Evolutionary conservation across 2,888 invertebrate species (phyloP), one percentile per base, ranked within the genome.

Genomic region (Leucoma salicis): DNA sequence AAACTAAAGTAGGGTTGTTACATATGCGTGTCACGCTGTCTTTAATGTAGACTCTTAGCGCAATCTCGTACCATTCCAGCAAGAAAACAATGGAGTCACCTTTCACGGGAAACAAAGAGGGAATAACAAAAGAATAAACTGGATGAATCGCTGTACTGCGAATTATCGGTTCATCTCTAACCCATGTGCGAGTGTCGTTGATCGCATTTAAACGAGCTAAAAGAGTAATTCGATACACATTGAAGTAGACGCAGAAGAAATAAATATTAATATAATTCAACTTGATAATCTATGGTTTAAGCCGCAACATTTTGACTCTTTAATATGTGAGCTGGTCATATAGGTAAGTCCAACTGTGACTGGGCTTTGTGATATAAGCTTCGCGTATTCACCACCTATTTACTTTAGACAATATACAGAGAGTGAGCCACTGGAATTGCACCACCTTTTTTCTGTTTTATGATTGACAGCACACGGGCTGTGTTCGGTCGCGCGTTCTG

Each of bases 381-480:
- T 69, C 60, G 65, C 68, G 60, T 25, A 10, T n/a, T 69, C 61
- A 54, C 54, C 63, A 46, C 46, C 62, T 56, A 58, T n/a, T n/a
- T n/a, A n/a, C n/a, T n/a, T n/a, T n/a, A n/a, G n/a, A n/a, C n/a
- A n/a, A n/a, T 82, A 81, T 81, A 81, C 68, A 79, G 70, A 63
- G 75, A 75, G 77, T 77, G 78, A 79, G 76, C 77, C 76, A 63
- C 62, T 77, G 73, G 80, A 75, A 79, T 82, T 83, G 77, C 63
- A 72, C 60, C 68, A 65, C 67, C 63, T 76, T 79, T 81, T 82
- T 82, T 78, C 73, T 73, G 76, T 82, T 88, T 86, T 87, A 87
- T 89, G 86, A 89, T 87, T 87, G 86, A 86, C 86, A 85, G 82
- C 82, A 84, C 87, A 86, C 85, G 81, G 70, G 77, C 74, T 58